Conservation (phyloP, 37 sponge, comb jelly and placozoan species). For the Crambe crambe region DNA sequence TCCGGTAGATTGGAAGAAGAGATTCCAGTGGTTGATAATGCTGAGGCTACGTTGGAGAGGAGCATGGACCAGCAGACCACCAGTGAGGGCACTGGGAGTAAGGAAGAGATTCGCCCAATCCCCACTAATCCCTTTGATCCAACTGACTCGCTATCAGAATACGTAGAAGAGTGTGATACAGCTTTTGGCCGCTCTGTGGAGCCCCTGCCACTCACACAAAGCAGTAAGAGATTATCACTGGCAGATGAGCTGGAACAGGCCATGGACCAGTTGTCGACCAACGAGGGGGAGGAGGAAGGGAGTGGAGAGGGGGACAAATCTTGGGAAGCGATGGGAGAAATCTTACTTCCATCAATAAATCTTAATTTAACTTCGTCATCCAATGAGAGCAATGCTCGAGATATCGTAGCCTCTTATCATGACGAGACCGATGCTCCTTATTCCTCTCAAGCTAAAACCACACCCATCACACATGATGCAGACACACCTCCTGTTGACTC, state of each 20-base stretch:
- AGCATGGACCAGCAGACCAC: not conserved
- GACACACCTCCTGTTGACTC: conserved; percentile 1
- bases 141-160: not conserved
- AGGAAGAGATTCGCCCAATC: not conserved
- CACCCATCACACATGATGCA: not conserved
- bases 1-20: no score
- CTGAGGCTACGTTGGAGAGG: no score
- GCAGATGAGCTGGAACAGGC: not conserved
- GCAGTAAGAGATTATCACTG: not conserved
- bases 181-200: not conserved
- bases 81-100: not conserved
- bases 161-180: not conserved
- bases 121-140: no score
- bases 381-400: no score
- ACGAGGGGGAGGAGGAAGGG: not conserved
- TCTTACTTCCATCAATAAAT: no score
- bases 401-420: no score
- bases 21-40: no score
- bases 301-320: no score
- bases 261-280: not conserved
- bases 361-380: no score
- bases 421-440: no score
- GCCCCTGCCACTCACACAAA: not conserved
- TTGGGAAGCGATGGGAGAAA: no score
- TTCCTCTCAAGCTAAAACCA: no score